These are phyloP conservation scores for Andrena camellia DNA, from an alignment of 2,888 invertebrate genomes.

Conservation along the genomic window DNA sequence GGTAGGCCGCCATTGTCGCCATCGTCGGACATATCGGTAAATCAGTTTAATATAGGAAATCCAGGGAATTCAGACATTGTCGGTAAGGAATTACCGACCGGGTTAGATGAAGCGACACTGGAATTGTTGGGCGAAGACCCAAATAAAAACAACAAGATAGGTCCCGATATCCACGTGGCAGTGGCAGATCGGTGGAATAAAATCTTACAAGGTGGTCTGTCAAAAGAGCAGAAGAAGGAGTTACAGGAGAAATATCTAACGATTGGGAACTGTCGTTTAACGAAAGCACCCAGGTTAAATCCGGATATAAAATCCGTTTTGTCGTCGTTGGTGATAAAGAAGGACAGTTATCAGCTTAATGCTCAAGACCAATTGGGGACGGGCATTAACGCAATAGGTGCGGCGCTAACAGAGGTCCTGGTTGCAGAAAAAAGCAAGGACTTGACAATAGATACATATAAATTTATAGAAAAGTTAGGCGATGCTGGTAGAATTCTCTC, in stretches of 20 bases:
- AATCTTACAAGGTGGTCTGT: constrained; percentile 7
- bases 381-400: constrained; percentile 9
- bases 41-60: constrained; percentile 2
- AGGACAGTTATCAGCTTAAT: not conserved
- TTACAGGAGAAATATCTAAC: constrained; percentile 2
- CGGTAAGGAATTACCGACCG: constrained; percentile 3
- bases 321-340: not conserved
- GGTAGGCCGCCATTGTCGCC: not conserved
- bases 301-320: constrained; percentile 5
- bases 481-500: constrained; percentile 9
- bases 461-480: constrained; percentile 1
- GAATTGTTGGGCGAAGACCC: constrained; percentile 11
- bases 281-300: constrained; percentile 4
- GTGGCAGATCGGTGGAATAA: not conserved
- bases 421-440: constrained; percentile 1
- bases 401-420: constrained; percentile 9
- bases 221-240: constrained; percentile 4
- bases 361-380: constrained; percentile 1
- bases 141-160: not conserved
- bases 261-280: constrained; percentile 11
- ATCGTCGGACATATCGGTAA: constrained; percentile 5
- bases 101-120: constrained; percentile 4
- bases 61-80: not conserved
- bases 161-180: constrained; percentile 2
- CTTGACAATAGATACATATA: constrained; percentile 2